Conservation (phyloP, 2,888 invertebrate genomes). For the Drosophila quinaria region DNA sequence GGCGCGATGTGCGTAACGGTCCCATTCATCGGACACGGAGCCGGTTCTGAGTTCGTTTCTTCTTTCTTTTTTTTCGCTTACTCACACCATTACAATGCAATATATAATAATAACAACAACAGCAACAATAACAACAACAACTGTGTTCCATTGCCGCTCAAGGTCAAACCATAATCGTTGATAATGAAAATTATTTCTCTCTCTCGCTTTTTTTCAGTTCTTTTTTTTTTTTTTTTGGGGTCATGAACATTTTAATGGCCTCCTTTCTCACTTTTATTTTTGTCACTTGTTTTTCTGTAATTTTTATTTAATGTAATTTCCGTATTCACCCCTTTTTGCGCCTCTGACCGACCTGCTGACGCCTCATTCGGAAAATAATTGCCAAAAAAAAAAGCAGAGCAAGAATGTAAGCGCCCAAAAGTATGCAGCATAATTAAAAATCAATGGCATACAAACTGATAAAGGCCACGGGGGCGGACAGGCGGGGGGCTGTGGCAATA, state of each 20-base stretch:
- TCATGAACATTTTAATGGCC: conserved; percentile 57
- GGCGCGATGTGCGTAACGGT: conserved; percentile 8
- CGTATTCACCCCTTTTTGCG: conserved; percentile 13
- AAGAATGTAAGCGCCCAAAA: conserved; percentile 62
- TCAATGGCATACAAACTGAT: conserved; percentile 84
- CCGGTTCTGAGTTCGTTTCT: conserved; percentile 48
- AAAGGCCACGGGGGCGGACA: conserved; percentile 36
- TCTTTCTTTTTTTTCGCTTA: conserved; percentile 57
- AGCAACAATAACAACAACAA: conserved; percentile 32
- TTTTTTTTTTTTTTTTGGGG: conserved; percentile 30
- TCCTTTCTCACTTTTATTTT: conserved; percentile 63
- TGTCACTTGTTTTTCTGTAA: conserved; percentile 76
- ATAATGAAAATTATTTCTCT: conserved; percentile 83
- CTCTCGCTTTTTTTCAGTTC: conserved; percentile 6
- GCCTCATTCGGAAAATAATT: conserved; percentile 75
- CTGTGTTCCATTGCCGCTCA: conserved; percentile 78
- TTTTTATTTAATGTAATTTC: conserved; percentile 70
- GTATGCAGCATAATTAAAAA: conserved; percentile 84
- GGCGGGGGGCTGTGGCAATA: conserved; percentile 60
- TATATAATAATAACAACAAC: conserved; percentile 60
- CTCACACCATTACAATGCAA: conserved; percentile 71
- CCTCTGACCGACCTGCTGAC: conserved; percentile 10
- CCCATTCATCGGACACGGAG: conserved; percentile 54
- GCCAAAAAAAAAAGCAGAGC: conserved; percentile 59
- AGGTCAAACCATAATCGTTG: conserved; percentile 84